phyloP scores from a whole-genome alignment of 2,888 invertebrate species.

The Meliscaeva auricollis region DNA sequence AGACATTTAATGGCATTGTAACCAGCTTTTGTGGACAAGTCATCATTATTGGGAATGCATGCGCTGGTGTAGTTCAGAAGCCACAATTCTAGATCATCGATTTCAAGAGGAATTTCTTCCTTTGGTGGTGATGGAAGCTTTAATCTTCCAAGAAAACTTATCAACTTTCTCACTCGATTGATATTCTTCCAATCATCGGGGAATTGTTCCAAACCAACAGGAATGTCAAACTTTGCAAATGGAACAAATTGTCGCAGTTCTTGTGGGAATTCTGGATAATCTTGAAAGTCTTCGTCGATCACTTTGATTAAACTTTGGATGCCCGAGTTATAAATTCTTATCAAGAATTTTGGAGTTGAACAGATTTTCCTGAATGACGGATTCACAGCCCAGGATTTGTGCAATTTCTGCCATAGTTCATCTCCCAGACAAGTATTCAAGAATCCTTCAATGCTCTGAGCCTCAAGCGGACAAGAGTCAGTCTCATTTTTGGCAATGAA shows the following conservation, averaged over 20 bases:
- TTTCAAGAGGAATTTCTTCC: conserved; percentile 64
- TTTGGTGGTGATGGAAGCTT: conserved; percentile 82
- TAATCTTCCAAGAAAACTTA: conserved; percentile 85
- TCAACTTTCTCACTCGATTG: conserved; percentile 85
- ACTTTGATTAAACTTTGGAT: conserved; percentile 87
- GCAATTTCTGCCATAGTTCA: conserved; percentile 87
- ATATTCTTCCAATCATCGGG: conserved; percentile 86
- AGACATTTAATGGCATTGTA: conserved; percentile 79
- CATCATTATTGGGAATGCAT: conserved; percentile 77
- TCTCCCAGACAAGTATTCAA: conserved; percentile 86
- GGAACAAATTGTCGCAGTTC: conserved; percentile 87
- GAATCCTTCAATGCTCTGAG: conserved; percentile 86
- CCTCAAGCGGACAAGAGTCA: conserved; percentile 85
- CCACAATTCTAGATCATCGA: conserved; percentile 77
- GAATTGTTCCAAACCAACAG: conserved; percentile 89
- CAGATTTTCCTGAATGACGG: conserved; percentile 82
- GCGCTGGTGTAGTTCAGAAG: conserved; percentile 79
- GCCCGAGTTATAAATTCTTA: conserved; percentile 88
- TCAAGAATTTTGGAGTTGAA: conserved; percentile 85
- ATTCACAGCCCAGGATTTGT: conserved; percentile 78
- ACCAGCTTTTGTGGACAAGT: conserved; percentile 77
- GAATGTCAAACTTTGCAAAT: conserved; percentile 84
- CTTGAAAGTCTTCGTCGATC: conserved; percentile 86
- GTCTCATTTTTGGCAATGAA: conserved; percentile 82
- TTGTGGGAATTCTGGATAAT: conserved; percentile 87